phyloP scores from a whole-genome alignment of 2,888 invertebrate genomes.

The Prosapia bicincta region DNA sequence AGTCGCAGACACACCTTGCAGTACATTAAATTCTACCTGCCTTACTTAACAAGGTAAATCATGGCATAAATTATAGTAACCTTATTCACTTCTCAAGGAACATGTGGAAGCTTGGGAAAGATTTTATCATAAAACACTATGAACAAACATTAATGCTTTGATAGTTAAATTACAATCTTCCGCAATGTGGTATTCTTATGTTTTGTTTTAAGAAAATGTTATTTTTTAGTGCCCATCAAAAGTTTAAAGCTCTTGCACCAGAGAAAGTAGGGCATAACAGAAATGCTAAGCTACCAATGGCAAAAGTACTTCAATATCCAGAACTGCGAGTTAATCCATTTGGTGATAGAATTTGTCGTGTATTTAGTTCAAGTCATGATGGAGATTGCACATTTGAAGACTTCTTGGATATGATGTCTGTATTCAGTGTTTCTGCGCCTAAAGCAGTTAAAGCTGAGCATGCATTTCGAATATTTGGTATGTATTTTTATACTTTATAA shows the following conservation, averaged over 20 bases:
- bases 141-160: too few relatives aligned
- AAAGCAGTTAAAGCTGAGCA: slow-evolving; percentile 92
- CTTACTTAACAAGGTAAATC: too few relatives aligned
- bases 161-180: too few relatives aligned
- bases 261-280: slow-evolving; percentile 86
- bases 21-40: too few relatives aligned
- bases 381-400: slow-evolving; percentile 94
- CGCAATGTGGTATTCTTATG: neutral
- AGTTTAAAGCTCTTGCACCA: slow-evolving; percentile 85
- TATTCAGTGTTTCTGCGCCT: slow-evolving; percentile 87
- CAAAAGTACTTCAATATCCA: slow-evolving; percentile 80
- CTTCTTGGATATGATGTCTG: slow-evolving; percentile 96
- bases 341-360: slow-evolving; percentile 85
- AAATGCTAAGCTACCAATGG: slow-evolving; percentile 81
- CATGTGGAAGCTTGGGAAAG: too few relatives aligned
- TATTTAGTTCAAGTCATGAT: slow-evolving; percentile 84
- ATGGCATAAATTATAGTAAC: too few relatives aligned
- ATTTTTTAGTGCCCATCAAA: slow-evolving; percentile 74
- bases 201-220: too few relatives aligned
- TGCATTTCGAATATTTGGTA: slow-evolving; percentile 94
- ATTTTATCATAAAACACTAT: too few relatives aligned
- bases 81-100: too few relatives aligned
- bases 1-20: too few relatives aligned
- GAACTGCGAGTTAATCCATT: slow-evolving; percentile 90
- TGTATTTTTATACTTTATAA: slow-evolving; percentile 35